Evolutionary conservation across 2,888 invertebrate genomes (phyloP).

Genomic region (Enchytraeus crypticus): DNA sequence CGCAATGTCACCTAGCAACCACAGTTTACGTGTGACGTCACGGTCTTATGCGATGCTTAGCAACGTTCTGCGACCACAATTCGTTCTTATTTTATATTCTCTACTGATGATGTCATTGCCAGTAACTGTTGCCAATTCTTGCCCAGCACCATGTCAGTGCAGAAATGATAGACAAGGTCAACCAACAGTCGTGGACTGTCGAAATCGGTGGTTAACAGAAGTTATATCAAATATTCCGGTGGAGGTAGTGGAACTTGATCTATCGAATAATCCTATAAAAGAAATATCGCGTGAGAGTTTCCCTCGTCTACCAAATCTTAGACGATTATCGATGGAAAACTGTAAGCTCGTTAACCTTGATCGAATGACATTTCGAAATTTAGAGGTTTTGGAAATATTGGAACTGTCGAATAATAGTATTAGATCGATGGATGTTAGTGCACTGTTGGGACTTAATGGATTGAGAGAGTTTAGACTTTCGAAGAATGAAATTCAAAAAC

Average conservation of each 20-base stretch:
- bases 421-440: not conserved
- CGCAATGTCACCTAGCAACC: too few relatives aligned
- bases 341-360: slow-evolving; percentile 9
- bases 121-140: not conserved
- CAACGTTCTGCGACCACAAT: too few relatives aligned
- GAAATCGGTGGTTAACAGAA: slow-evolving; percentile 1
- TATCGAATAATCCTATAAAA: slow-evolving; percentile 8
- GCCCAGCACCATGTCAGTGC: slow-evolving; percentile 1
- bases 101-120: not conserved
- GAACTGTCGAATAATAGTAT: slow-evolving; percentile 14
- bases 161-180: not conserved
- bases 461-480: slow-evolving; percentile 13
- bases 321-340: slow-evolving; percentile 7
- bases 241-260: slow-evolving; percentile 16
- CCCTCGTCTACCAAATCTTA: slow-evolving; percentile 8
- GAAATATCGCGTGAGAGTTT: slow-evolving; percentile 2
- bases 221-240: slow-evolving; percentile 11
- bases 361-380: slow-evolving; percentile 9
- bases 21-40: too few relatives aligned
- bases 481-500: slow-evolving; percentile 5
- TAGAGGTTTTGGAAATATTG: slow-evolving; percentile 10
- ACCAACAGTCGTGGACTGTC: slow-evolving; percentile 12
- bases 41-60: too few relatives aligned
- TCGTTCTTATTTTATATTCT: too few relatives aligned
- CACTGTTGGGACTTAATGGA: slow-evolving; percentile 7